These are phyloP conservation scores for Lycaon pictus DNA, from an alignment of 2,113 vertebrate species.

Conservation along the genomic window DNA sequence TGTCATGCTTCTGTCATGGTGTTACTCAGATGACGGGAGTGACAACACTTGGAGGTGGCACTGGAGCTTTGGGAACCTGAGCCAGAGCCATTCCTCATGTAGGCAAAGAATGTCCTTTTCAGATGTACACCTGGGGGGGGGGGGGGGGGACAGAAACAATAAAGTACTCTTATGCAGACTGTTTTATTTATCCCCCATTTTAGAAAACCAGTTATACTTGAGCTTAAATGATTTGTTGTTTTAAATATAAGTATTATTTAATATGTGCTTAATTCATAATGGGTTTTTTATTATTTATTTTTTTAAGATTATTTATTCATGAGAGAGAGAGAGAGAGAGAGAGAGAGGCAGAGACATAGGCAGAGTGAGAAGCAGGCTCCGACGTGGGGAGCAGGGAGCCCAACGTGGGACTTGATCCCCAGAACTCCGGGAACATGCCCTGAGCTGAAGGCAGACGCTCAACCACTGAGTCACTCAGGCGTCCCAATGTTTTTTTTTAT, in stretches of 20 bases:
- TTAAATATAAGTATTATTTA: background rate
- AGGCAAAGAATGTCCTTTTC: background rate
- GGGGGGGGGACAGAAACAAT: background rate
- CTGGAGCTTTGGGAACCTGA: background rate
- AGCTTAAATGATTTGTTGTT: background rate
- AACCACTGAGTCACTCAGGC: no score
- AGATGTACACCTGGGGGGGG: fast-evolving
- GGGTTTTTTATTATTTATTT: no score
- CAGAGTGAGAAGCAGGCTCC: no score
- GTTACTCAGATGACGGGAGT: background rate
- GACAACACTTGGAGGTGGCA: background rate
- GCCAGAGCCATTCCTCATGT: background rate
- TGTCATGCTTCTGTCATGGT: background rate
- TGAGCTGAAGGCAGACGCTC: no score
- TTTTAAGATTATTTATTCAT: no score
- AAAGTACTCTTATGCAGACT: background rate
- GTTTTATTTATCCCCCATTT: background rate
- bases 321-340: no score
- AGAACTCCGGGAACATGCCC: no score
- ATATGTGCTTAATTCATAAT: background rate
- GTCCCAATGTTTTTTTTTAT: no score
- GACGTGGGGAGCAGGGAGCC: no score
- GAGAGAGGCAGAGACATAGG: no score
- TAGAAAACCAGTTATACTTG: background rate
- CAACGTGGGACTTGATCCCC: no score